Conservation (phyloP, 2,113 vertebrate genomes). For the Plecturocebus donacophilus region DNA sequence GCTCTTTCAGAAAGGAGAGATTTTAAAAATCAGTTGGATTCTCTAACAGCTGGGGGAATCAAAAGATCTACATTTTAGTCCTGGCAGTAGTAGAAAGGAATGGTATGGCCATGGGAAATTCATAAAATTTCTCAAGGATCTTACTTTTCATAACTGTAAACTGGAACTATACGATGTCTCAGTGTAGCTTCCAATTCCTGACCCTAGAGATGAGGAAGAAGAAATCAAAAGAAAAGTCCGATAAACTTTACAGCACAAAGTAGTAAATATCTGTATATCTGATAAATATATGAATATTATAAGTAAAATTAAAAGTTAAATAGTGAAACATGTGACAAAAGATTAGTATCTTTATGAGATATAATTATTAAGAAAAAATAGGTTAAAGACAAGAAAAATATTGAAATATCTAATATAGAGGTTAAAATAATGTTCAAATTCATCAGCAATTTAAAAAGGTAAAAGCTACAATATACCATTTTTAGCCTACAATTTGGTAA, state of each 20-base stretch:
- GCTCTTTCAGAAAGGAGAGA: not conserved
- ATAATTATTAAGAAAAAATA: constrained; percentile 6
- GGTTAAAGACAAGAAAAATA: not conserved
- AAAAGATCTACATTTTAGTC: not conserved
- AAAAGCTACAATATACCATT: not conserved
- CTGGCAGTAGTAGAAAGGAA: not conserved
- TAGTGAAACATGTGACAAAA: not conserved
- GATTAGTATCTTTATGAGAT: not conserved
- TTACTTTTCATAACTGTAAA: not conserved
- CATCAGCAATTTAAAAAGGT: constrained; percentile 8
- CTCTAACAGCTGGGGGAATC: not conserved
- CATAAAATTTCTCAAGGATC: not conserved
- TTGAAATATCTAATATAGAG: not conserved
- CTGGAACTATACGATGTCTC: not conserved
- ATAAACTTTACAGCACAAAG: not conserved
- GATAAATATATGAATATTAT: not conserved
- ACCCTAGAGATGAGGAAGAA: not conserved
- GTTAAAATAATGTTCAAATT: not conserved
- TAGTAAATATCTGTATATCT: not conserved
- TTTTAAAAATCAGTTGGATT: not conserved
- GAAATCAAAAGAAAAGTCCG: not conserved
- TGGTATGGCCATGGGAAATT: not conserved
- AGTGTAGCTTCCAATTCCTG: not conserved
- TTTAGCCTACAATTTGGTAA: not conserved
- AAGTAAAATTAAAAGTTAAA: not conserved